Conservation (phyloP, 2,113 vertebrate species). For the Dipodomys merriami region DNA sequence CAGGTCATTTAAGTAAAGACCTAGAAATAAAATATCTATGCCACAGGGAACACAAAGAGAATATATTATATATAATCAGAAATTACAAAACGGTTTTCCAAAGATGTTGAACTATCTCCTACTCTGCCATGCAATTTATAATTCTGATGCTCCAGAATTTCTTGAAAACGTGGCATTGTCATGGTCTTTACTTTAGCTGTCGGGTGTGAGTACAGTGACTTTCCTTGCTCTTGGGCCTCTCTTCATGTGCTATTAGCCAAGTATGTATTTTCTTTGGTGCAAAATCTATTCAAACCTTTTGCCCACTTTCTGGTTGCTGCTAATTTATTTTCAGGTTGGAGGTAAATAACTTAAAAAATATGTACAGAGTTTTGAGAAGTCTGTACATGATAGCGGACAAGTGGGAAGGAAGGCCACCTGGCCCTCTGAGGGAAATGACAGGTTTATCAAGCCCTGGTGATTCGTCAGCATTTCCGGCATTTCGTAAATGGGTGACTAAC, state of each 20-base stretch:
- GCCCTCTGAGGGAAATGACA: background rate
- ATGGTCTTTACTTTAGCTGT: background rate
- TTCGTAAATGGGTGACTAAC: background rate
- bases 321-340: background rate
- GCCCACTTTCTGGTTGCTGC: background rate
- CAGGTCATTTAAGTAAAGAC: background rate
- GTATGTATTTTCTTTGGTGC: background rate
- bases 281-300: background rate
- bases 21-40: background rate
- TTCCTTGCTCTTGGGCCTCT: constrained; percentile 8
- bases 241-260: background rate
- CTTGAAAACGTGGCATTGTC: background rate
- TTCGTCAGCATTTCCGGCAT: no score
- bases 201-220: background rate
- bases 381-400: background rate
- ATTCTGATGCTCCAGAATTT: background rate
- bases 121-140: background rate
- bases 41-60: background rate
- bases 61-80: background rate
- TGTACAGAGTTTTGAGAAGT: background rate
- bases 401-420: background rate
- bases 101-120: background rate
- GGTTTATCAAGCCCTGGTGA: background rate
- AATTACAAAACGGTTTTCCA: constrained; percentile 19
- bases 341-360: background rate